Percentiles rank a stretch among this genome's conserved stretches.
These are phyloP conservation scores for Danionella dracula DNA, from an alignment of 2,797 vertebrate species.

Conservation along the genomic window DNA sequence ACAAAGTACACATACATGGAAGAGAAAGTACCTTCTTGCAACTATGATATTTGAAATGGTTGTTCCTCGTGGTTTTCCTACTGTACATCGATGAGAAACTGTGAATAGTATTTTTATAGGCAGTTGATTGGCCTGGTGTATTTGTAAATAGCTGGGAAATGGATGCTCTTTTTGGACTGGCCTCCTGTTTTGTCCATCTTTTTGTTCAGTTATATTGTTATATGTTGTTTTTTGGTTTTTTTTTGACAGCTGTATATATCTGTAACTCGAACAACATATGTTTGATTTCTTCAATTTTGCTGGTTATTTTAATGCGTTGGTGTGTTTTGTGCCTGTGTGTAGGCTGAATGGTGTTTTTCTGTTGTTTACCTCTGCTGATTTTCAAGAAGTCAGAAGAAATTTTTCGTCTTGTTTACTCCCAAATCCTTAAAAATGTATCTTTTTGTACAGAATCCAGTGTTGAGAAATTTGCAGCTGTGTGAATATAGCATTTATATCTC, in stretches of 20 bases:
- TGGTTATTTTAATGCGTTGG: conserved; percentile 56
- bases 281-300: conserved; percentile 70
- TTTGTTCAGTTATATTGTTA: conserved; percentile 74
- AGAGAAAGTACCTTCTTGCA: conserved; percentile 49
- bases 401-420: conserved; percentile 63
- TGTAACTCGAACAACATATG: conserved; percentile 75
- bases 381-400: conserved; percentile 76
- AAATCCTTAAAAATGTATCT: conserved; percentile 47
- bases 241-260: conserved; percentile 70
- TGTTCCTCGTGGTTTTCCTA: conserved; percentile 67
- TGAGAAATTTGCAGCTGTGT: conserved; percentile 51
- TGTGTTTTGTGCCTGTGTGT: conserved; percentile 77
- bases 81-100: conserved; percentile 85
- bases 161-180: conserved; percentile 58
- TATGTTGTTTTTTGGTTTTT: conserved; percentile 45
- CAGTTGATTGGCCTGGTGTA: conserved; percentile 80
- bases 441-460: conserved; percentile 61
- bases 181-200: conserved; percentile 52
- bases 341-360: conserved; percentile 76
- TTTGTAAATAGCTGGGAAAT: conserved; percentile 88
- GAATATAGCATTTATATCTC: conserved; percentile 67
- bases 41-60: conserved; percentile 49
- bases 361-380: conserved; percentile 51
- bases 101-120: conserved; percentile 99
- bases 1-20: background rate